Base-by-base conservation (phyloP, 23 tunicate genomes). In the Phallusia fumigata region DNA sequence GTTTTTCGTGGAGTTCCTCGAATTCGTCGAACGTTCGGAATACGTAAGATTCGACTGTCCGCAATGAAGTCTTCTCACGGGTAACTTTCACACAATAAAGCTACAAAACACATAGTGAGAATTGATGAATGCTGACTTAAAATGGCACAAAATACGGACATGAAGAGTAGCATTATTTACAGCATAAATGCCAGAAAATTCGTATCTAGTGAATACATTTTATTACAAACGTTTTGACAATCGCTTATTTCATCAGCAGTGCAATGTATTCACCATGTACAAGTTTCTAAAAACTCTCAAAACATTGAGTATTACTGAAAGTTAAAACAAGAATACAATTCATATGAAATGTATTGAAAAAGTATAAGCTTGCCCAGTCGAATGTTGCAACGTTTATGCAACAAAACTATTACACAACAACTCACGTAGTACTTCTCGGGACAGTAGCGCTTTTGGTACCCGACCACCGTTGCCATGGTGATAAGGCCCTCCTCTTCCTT, bases 381-480 rank as follows among this genome's bases (percentile, higher is more conserved):
- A n/a, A n/a, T n/a, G n/a, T n/a, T n/a, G n/a, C 47, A 3, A 40
- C 47, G 47, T 40, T 40, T 5, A 3, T 40, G 47, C 47, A 40
- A 40, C 10, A 40, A 40, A 40, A 40, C 47, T n/a, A n/a, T n/a
- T n/a, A 40, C 10, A 40, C 3, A 45, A 40, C 32, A 12, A 86
- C 94, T 69, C 76, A 94, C 98, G 50, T 92, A 97, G 52, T 83
- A 84, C 86, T 97, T 97, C 18, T 88, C 97, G 16, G 99, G 97
- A 32, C 82, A 79, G 84, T 94, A 94, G 53, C 85, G 82, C 79
- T 94, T 94, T 65, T 86, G 88, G 82, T 76, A 94, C 31, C 88
- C 95, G 74, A 89, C 88, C 73, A 94, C 94, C 0, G 65, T 34
- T 19, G 91, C 94, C 30, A 22, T 31, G 58, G 80, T 35, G 75